These are phyloP conservation scores for Drosophila mimetica DNA, from an alignment of 2,888 invertebrate genomes.

Conservation along the genomic window DNA sequence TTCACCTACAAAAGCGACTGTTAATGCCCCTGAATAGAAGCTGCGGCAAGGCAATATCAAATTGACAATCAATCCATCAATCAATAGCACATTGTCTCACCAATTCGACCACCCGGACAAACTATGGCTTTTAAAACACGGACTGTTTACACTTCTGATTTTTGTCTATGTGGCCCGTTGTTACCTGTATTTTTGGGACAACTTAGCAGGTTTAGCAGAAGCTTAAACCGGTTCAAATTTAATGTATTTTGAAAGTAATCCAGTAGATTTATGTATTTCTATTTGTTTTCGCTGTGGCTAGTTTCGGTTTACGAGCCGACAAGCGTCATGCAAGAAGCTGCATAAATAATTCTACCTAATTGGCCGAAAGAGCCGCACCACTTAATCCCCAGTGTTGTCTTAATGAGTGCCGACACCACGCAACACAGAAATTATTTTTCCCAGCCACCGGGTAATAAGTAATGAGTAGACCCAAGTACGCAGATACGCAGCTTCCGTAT, in stretches of 20 bases:
- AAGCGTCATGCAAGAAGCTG: constrained; percentile 42
- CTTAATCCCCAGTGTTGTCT: constrained; percentile 8
- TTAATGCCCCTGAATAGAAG: constrained; percentile 48
- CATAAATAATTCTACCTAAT: constrained; percentile 49
- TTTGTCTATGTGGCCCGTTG: constrained; percentile 6
- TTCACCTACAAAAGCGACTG: constrained; percentile 29
- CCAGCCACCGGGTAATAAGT: constrained; percentile 18
- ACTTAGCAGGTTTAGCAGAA: constrained; percentile 34
- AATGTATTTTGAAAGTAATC: constrained; percentile 69
- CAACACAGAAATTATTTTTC: constrained; percentile 26
- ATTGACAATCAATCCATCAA: constrained; percentile 63
- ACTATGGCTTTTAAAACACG: constrained; percentile 46
- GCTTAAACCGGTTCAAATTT: constrained; percentile 69
- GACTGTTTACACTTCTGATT: constrained; percentile 55
- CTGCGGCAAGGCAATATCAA: constrained; percentile 48
- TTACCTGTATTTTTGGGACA: constrained; percentile 36
- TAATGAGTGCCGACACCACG: constrained; percentile 36
- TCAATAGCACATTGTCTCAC: constrained; percentile 55
- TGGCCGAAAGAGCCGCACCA: constrained; percentile 29
- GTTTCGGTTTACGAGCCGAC: constrained; percentile 46
- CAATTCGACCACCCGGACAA: constrained; percentile 34
- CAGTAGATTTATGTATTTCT: constrained; percentile 54
- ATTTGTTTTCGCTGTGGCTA: constrained; percentile 27
- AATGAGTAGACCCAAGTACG: constrained; percentile 30
- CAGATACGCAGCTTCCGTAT: constrained; percentile 67